A percentile compares a stretch with the other conserved stretches of the same genome.
Evolutionary conservation across 2,888 invertebrate species (phyloP).

Genomic region (Acronicta leporina): DNA sequence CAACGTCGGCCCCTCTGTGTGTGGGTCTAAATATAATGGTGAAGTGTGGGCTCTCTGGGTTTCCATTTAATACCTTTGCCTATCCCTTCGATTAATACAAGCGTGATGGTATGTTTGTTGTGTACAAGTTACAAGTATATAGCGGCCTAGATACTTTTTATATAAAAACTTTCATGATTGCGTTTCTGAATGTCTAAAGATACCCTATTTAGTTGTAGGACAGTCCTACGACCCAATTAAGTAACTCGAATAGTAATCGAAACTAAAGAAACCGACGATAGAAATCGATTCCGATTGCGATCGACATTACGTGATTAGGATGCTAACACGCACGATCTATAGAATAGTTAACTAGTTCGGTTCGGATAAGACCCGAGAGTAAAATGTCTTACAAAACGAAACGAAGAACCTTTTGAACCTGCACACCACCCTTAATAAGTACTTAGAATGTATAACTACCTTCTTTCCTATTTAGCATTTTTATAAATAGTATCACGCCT

Average conservation of each 20-base stretch:
- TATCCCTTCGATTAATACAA: too few species aligned
- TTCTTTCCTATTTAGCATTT: too few species aligned
- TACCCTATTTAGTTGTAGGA: not conserved
- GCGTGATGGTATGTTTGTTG: too few species aligned
- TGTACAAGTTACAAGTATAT: not conserved
- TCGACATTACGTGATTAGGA: slow-evolving; percentile 39
- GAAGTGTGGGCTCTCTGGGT: too few species aligned
- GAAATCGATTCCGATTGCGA: slow-evolving; percentile 35
- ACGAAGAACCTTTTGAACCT: not conserved
- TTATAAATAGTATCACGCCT: too few species aligned
- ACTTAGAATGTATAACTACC: too few species aligned
- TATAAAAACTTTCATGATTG: slow-evolving; percentile 1
- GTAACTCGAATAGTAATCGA: slow-evolving; percentile 45
- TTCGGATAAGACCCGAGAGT: slow-evolving; percentile 9
- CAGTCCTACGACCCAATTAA: slow-evolving; percentile 25
- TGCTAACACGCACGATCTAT: slow-evolving; percentile 34
- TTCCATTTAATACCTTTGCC: too few species aligned
- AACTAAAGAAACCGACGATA: slow-evolving; percentile 34
- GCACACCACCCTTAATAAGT: not conserved
- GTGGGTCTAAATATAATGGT: too few species aligned
- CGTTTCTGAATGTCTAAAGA: not conserved
- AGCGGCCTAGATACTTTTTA: not conserved
- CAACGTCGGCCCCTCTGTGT: too few species aligned
- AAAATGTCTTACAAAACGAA: slow-evolving; percentile 8
- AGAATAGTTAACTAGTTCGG: slow-evolving; percentile 26